Percentiles rank a stretch among this genome's conserved stretches.
Conservation (phyloP, 1,140 invertebrate genomes). For the Uloborus diversus region DNA sequence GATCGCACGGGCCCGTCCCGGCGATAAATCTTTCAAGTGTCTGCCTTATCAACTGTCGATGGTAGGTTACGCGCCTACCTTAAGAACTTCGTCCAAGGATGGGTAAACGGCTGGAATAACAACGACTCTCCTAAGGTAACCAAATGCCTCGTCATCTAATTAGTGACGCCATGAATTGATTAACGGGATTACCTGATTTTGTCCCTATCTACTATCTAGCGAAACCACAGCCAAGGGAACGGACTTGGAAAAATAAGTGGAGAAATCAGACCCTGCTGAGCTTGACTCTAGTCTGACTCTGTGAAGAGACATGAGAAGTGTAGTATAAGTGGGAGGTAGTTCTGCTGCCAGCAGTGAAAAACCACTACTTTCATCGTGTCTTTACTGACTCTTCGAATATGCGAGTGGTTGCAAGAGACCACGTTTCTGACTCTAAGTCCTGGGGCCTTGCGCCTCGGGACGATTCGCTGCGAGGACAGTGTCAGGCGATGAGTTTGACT, state of each 20-base stretch:
- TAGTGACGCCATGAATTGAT: constrained; percentile 75
- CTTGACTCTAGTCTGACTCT: no score
- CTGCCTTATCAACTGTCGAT: constrained; percentile 82
- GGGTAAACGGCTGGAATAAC: constrained; percentile 81
- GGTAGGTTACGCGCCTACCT: constrained; percentile 70
- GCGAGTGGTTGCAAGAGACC: constrained; percentile 63
- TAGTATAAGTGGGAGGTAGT: no score
- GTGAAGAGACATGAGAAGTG: no score
- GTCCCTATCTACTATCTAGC: no score
- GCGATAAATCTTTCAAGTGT: constrained; percentile 85
- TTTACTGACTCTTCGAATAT: constrained; percentile 55
- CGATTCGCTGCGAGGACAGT: constrained; percentile 75
- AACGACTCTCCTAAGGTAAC: constrained; percentile 75
- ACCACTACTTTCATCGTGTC: constrained; percentile 41
- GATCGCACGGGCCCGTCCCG: constrained; percentile 78
- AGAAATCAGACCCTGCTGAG: no score
- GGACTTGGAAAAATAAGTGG: no score
- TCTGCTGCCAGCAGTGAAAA: no score
- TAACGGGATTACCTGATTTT: no score
- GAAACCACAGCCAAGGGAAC: no score
- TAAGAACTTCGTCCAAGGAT: constrained; percentile 61
- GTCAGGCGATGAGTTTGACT: constrained; percentile 83
- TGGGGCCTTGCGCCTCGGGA: constrained; percentile 76
- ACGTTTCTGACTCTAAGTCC: no score
- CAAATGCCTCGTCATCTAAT: constrained; percentile 74